A percentile compares a stretch with the other conserved stretches of the same genome.
These are phyloP conservation scores for Montipora capitata DNA, from an alignment of 92 coral and sea anemone species.

Conservation along the genomic window DNA sequence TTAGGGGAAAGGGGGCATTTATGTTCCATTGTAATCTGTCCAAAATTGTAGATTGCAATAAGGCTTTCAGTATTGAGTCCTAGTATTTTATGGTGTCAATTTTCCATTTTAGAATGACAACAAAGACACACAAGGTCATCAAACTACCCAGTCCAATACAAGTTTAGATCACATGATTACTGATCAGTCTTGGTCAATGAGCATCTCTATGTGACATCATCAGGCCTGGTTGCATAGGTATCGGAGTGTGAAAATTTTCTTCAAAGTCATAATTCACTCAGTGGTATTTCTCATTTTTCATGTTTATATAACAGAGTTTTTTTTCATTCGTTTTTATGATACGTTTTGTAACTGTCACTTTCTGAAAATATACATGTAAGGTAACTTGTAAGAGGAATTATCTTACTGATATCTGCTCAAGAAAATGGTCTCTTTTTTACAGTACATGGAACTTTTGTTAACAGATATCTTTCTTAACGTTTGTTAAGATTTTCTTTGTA, in stretches of 20 bases:
- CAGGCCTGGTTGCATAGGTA: slow-evolving; percentile 23
- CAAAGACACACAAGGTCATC: slow-evolving; percentile 33
- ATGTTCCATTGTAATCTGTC: no score
- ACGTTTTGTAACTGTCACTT: background rate
- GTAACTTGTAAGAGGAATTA: no score
- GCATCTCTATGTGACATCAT: slow-evolving; percentile 40
- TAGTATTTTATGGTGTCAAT: background rate
- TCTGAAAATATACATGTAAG: no score
- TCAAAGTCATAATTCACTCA: background rate
- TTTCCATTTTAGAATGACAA: background rate
- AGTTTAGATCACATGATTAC: slow-evolving; percentile 50
- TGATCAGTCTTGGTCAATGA: slow-evolving; percentile 53
- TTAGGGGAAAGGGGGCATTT: no score
- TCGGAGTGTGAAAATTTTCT: background rate
- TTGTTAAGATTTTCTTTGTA: no score
- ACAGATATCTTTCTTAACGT: background rate
- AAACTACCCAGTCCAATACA: slow-evolving; percentile 33
- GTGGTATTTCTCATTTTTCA: background rate
- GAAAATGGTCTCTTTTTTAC: no score
- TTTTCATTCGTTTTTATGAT: background rate
- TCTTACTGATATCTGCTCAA: no score
- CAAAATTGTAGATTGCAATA: no score
- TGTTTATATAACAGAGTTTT: background rate
- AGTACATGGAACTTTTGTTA: background rate
- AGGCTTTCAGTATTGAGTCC: no score